A percentile compares a stretch with the other conserved stretches of the same genome.
Conservation (phyloP, 2,888 invertebrate genomes). For the Yponomeuta evonymella region DNA sequence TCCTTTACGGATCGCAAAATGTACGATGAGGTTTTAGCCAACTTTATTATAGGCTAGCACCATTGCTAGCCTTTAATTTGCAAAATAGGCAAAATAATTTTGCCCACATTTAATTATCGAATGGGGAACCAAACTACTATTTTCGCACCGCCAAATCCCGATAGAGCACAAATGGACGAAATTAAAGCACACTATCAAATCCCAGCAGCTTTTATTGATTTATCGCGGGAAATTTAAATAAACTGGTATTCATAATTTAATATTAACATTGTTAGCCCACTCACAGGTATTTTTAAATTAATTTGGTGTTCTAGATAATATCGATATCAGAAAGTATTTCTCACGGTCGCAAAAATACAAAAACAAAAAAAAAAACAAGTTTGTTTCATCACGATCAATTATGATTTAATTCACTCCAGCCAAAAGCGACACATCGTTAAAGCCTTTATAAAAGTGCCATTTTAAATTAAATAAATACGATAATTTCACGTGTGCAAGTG, state of each 20-base stretch:
- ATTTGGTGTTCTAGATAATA: background rate
- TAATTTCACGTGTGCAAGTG: too few relatives aligned
- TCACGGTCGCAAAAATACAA: too few relatives aligned
- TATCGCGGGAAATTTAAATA: background rate
- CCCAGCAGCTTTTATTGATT: background rate
- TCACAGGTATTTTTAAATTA: background rate
- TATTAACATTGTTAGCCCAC: background rate
- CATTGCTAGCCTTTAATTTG: constrained; percentile 26
- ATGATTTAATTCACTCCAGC: too few relatives aligned
- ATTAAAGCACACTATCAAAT: background rate
- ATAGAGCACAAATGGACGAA: constrained; percentile 1
- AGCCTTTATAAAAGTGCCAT: too few relatives aligned
- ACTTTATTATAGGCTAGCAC: too few relatives aligned
- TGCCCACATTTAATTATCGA: constrained; percentile 36
- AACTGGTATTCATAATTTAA: background rate
- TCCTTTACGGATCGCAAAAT: too few relatives aligned
- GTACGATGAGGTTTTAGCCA: too few relatives aligned
- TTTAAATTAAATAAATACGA: too few relatives aligned
- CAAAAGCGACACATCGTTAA: too few relatives aligned
- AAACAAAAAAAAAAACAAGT: too few relatives aligned
- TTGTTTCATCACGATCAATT: too few relatives aligned
- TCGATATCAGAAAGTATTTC: too few relatives aligned
- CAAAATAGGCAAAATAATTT: constrained; percentile 35
- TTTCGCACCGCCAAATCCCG: constrained; percentile 8
- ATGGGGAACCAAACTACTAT: constrained; percentile 43